phyloP scores from a whole-genome alignment of 1,140 invertebrate species.

The Formica exsecta region DNA sequence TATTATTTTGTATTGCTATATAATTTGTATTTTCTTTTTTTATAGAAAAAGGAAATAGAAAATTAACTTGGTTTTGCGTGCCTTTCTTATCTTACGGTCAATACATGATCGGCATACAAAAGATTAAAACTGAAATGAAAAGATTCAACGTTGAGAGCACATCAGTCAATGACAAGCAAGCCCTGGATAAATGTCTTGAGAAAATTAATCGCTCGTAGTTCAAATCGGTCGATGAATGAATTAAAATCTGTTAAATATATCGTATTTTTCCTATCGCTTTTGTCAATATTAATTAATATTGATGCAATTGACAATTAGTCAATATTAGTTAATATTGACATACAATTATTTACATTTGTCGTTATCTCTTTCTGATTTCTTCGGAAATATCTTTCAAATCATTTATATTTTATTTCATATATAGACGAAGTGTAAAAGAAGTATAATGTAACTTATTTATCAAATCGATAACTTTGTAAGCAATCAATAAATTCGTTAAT shows the following conservation, averaged over 20 bases:
- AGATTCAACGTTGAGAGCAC: not conserved
- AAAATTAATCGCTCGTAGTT: not conserved
- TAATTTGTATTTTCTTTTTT: too few species aligned
- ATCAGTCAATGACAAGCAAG: conserved; percentile 14
- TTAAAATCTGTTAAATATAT: conserved; percentile 7
- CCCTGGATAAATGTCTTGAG: not conserved
- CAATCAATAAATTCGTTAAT: not conserved
- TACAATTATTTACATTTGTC: not conserved
- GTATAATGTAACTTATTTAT: not conserved
- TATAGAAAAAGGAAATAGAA: not conserved
- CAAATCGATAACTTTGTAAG: not conserved
- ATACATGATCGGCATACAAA: conserved; percentile 3
- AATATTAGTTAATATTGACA: not conserved
- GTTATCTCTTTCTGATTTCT: not conserved
- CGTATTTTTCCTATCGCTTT: not conserved
- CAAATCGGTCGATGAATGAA: not conserved
- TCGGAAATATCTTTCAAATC: not conserved
- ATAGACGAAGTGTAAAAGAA: not conserved
- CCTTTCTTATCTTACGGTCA: conserved; percentile 5
- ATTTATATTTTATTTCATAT: not conserved
- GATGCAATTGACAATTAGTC: not conserved
- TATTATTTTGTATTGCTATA: too few species aligned
- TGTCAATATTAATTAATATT: not conserved
- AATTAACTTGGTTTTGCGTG: not conserved
- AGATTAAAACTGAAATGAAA: conserved; percentile 23